Percentiles rank a stretch among this genome's conserved stretches.
Evolutionary conservation across 1,140 invertebrate genomes (phyloP).

Genomic region (Hestina assimilis): DNA sequence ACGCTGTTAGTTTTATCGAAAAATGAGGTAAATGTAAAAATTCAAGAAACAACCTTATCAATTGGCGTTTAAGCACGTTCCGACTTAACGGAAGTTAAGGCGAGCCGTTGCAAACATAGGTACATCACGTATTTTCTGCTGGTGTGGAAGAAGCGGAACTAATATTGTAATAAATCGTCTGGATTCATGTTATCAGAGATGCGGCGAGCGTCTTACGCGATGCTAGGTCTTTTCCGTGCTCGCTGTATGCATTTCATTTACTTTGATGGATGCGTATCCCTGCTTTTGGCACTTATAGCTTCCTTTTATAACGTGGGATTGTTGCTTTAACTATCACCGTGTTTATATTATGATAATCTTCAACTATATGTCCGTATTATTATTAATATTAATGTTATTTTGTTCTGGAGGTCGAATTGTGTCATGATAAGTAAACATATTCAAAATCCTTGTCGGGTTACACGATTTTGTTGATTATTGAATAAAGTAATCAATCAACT

Average conservation of each 20-base stretch:
- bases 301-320: too few relatives aligned
- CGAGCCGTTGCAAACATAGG: conserved; percentile 1
- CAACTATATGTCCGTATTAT: too few relatives aligned
- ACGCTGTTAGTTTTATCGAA: neutral
- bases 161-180: conserved; percentile 38
- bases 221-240: conserved; percentile 34
- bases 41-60: conserved; percentile 5
- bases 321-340: too few relatives aligned
- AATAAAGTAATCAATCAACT: too few relatives aligned
- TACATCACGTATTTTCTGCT: conserved; percentile 25
- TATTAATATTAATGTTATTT: too few relatives aligned
- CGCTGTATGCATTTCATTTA: conserved; percentile 13
- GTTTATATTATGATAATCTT: too few relatives aligned
- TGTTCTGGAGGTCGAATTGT: too few relatives aligned
- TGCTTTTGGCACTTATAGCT: too few relatives aligned
- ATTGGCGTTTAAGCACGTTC: neutral
- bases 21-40: neutral
- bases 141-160: conserved; percentile 39
- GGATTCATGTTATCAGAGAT: conserved; percentile 37
- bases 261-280: too few relatives aligned
- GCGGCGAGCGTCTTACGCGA: conserved; percentile 31
- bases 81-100: neutral
- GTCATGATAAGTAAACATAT: too few relatives aligned
- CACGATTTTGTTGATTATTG: too few relatives aligned
- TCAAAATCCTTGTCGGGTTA: too few relatives aligned